A percentile compares a stretch with the other conserved stretches of the same genome.
Conservation (phyloP, 2,113 vertebrate species). For the Oxyruncus cristatus region DNA sequence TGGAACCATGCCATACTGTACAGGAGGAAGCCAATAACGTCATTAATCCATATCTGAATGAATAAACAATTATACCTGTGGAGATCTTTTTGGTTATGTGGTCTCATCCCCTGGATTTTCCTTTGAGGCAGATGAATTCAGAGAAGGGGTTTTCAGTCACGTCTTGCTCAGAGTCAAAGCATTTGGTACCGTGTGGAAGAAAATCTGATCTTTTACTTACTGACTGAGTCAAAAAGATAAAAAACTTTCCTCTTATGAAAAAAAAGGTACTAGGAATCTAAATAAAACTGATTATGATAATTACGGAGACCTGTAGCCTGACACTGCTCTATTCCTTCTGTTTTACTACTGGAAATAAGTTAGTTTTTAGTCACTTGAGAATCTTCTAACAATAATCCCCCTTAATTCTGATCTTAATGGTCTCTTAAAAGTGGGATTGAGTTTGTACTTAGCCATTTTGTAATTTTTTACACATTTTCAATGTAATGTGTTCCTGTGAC, state of each 20-base stretch:
- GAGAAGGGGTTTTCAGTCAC: background rate
- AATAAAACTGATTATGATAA: background rate
- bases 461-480: background rate
- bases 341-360: background rate
- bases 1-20: background rate
- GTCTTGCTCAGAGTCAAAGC: background rate
- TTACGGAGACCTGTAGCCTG: background rate
- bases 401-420: background rate
- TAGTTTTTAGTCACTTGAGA: background rate
- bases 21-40: background rate
- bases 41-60: background rate
- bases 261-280: background rate
- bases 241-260: background rate
- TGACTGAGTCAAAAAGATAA: background rate
- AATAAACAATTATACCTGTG: background rate
- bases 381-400: background rate
- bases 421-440: background rate
- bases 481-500: background rate
- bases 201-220: background rate
- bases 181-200: background rate
- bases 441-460: background rate
- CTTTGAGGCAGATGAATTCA: background rate
- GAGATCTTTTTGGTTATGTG: background rate
- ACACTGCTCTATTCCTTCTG: background rate
- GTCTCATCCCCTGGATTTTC: background rate